phyloP scores from a whole-genome alignment of 2,113 vertebrate genomes.

The Planiliza haematocheilus region DNA sequence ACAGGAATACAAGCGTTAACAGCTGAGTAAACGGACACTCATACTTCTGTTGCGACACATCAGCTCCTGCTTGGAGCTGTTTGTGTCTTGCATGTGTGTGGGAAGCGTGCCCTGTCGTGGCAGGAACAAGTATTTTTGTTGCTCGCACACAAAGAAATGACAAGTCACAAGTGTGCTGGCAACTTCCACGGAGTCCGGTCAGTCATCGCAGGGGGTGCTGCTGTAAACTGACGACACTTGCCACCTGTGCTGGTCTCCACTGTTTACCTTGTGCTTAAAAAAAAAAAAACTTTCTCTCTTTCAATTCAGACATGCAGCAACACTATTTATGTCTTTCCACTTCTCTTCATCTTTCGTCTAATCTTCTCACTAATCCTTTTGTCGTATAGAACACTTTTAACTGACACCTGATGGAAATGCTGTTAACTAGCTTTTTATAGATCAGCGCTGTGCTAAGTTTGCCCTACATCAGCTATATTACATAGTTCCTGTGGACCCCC shows the following conservation, averaged over 20 bases:
- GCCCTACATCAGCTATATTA: slow-evolving; percentile 6
- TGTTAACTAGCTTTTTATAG: slow-evolving; percentile 19
- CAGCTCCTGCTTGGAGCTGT: slow-evolving; percentile 10
- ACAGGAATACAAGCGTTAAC: slow-evolving; percentile 12
- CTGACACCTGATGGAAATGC: slow-evolving; percentile 6
- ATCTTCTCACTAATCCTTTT: slow-evolving; percentile 16
- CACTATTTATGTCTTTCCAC: neutral
- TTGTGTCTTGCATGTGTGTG: slow-evolving; percentile 22
- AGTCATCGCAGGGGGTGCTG: slow-evolving; percentile 39
- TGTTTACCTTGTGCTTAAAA: slow-evolving; percentile 11
- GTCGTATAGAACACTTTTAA: slow-evolving; percentile 9
- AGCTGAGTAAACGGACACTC: slow-evolving; percentile 55
- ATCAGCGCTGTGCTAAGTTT: slow-evolving; percentile 22
- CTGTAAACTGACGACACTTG: slow-evolving; percentile 50
- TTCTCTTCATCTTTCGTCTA: neutral
- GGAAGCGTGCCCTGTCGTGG: slow-evolving; percentile 1
- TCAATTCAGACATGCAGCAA: neutral
- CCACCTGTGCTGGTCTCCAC: slow-evolving; percentile 60
- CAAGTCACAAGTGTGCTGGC: slow-evolving; percentile 35
- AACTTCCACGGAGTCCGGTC: slow-evolving; percentile 23
- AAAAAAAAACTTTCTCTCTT: no score
- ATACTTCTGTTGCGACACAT: slow-evolving; percentile 36
- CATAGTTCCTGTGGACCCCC: neutral
- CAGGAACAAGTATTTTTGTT: slow-evolving; percentile 32
- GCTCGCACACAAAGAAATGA: slow-evolving; percentile 12